Base-by-base conservation (phyloP, 2,797 vertebrate species). In the Halcyon leucocephala region DNA sequence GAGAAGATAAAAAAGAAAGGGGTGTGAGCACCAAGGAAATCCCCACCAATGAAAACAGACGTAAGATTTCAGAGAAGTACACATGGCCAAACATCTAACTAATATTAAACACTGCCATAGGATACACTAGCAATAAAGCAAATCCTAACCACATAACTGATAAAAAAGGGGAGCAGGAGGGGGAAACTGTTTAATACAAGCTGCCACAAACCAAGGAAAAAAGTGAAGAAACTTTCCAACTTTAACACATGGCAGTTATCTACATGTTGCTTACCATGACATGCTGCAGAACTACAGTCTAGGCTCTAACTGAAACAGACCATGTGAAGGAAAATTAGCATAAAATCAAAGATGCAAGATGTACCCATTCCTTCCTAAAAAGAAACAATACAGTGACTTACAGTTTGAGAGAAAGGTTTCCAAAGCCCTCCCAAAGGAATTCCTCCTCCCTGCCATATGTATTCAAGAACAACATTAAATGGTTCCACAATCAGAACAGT, bases 161-260 rank as follows among this genome's bases (percentile, higher is more conserved):
- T 65, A 42, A 91, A 73, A 92, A 81, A 49, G 9, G 18, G 37
- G 44, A 51, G 26, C 7, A 18, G 51, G 57, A 46, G 24, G 49
- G 28, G 14, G 21, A 66, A 91, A 86, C 73, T 85, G 14, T 87
- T 94, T 82, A 72, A 46, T 86, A 79, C 41, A 89, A 96, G 62
- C 77, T 86, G 73, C 64, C 42, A 84, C 52, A 82, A 95, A 92
- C 16, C 8, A 72, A 86, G 57, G 69, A 76, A 6, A 55, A 46
- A 72, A 69, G 10, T 9, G 15, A 91, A 89, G 51, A 94, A 90
- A 85, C 67, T 95, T 84, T 82, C 81, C 71, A 94, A 28, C 77
- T 94, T 87, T 85, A 90, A 94, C 91, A 95, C 91, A 78, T 94
- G 86, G 86, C 88, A 71, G 21, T 92, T 78, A 95, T 93, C 78